Percentiles rank a stretch among this genome's conserved stretches.
Conservation (phyloP, 2,888 invertebrate genomes). For the Hemithea aestivaria region DNA sequence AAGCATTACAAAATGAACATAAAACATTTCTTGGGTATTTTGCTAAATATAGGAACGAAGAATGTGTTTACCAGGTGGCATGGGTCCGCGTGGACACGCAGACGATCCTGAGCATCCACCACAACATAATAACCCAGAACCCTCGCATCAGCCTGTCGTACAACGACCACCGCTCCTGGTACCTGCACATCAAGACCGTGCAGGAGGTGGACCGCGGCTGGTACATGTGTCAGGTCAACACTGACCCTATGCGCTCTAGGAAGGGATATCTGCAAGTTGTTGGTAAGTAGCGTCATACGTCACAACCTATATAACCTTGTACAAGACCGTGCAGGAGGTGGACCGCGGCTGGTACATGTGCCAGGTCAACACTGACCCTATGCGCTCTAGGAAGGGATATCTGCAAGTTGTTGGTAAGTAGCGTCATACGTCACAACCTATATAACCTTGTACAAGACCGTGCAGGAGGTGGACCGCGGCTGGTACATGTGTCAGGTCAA, state of each 20-base stretch:
- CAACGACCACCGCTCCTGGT: conserved; percentile 95
- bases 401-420: conserved; percentile 93
- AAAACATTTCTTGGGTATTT: too few relatives aligned
- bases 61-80: conserved; percentile 85
- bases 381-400: conserved; percentile 93
- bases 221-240: conserved; percentile 96
- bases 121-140: conserved; percentile 94
- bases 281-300: conserved; percentile 88
- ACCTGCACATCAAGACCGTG: conserved; percentile 91
- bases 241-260: conserved; percentile 94
- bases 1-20: too few relatives aligned
- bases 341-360: conserved; percentile 96
- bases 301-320: conserved; percentile 94
- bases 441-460: conserved; percentile 93
- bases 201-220: conserved; percentile 93
- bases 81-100: conserved; percentile 96
- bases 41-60: too few relatives aligned
- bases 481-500: conserved; percentile 97
- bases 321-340: conserved; percentile 91
- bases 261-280: conserved; percentile 95
- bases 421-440: conserved; percentile 90
- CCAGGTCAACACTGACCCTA: conserved; percentile 96
- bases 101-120: conserved; percentile 94
- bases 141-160: conserved; percentile 91
- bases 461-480: conserved; percentile 92